Percentiles rank a stretch among this genome's conserved stretches.
phyloP scores from a whole-genome alignment of 2,888 invertebrate species.

The Sicus ferrugineus region DNA sequence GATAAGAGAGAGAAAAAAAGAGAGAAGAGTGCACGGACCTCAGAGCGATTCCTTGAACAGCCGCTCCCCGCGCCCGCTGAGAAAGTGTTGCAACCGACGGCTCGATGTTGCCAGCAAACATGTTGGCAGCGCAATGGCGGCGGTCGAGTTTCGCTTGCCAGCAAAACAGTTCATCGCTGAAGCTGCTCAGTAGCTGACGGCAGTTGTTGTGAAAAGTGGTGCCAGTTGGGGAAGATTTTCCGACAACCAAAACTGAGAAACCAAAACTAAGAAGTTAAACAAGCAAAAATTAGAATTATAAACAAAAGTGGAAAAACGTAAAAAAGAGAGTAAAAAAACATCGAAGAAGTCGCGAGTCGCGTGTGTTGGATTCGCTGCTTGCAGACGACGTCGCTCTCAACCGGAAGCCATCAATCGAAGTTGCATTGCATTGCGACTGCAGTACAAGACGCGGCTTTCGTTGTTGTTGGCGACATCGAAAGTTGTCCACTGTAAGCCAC shows the following conservation, averaged over 20 bases:
- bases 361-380: neutral
- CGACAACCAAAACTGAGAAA: neutral
- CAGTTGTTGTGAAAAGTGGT: neutral
- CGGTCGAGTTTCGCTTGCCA: too few relatives aligned
- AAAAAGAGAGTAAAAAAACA: neutral
- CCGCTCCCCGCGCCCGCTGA: too few relatives aligned
- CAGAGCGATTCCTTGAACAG: neutral
- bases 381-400: neutral
- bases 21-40: too few relatives aligned
- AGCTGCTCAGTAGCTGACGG: constrained; percentile 8
- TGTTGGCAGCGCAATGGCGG: neutral
- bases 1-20: neutral
- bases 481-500: neutral
- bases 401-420: neutral
- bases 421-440: neutral
- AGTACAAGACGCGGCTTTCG: neutral
- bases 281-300: neutral
- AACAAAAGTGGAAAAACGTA: neutral
- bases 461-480: neutral
- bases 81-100: constrained; percentile 14
- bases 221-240: too few relatives aligned
- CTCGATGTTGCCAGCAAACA: constrained; percentile 11
- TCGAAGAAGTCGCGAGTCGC: neutral
- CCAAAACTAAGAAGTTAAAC: neutral
- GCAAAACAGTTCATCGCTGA: constrained; percentile 19